Percentiles rank a stretch among this genome's conserved stretches.
These are phyloP conservation scores for Poecilia velifera DNA, from an alignment of 2,797 vertebrate species.

Conservation along the genomic window DNA sequence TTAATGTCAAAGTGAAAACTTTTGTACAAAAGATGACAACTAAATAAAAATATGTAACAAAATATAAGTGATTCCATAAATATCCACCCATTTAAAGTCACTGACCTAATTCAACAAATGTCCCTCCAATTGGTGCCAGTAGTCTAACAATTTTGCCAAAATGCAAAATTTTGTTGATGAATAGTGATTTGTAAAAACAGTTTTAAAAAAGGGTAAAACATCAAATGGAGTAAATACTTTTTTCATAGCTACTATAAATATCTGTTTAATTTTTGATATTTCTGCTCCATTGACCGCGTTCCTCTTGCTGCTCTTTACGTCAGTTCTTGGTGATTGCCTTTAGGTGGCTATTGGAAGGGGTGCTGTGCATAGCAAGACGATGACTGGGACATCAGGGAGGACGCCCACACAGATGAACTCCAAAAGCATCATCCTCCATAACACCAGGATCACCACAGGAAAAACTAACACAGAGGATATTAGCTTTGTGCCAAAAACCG, in stretches of 20 bases:
- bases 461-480: slow-evolving; percentile 82
- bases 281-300: not conserved
- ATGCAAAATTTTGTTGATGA: not conserved
- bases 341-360: slow-evolving; percentile 44
- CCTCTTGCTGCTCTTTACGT: not conserved
- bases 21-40: not conserved
- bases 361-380: slow-evolving; percentile 1
- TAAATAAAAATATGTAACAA: not conserved
- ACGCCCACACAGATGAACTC: slow-evolving; percentile 53
- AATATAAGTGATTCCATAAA: not conserved
- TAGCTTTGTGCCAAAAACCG: slow-evolving; percentile 86
- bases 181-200: not conserved
- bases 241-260: not conserved
- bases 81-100: not conserved
- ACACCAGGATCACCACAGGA: slow-evolving; percentile 80
- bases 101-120: not conserved
- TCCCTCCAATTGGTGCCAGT: too few species aligned
- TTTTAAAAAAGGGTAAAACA: not conserved
- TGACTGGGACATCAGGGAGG: slow-evolving; percentile 44
- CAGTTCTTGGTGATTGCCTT: slow-evolving; percentile 1
- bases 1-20: not conserved
- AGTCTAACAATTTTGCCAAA: not conserved
- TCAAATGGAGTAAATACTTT: not conserved
- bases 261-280: not conserved
- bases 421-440: slow-evolving; percentile 77